Conservation (phyloP, 2,888 invertebrate genomes). For the Hymenopus coronatus region DNA sequence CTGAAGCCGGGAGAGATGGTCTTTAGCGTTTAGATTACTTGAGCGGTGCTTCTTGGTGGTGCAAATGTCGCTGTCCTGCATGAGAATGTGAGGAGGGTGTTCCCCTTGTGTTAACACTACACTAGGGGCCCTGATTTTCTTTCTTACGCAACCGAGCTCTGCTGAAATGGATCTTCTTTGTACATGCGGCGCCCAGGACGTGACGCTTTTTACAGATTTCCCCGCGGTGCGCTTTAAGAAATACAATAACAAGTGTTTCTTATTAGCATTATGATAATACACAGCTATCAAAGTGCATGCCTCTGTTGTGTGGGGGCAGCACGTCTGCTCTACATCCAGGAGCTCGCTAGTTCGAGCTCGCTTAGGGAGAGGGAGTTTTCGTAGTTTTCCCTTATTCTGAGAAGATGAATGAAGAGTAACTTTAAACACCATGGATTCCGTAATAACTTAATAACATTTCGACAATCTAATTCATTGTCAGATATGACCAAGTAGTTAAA, state of each 20-base stretch:
- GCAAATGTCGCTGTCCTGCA: slow-evolving; percentile 15
- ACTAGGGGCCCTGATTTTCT: not conserved
- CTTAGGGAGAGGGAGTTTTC: no score
- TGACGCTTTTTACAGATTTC: not conserved
- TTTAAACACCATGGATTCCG: no score
- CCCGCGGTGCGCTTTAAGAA: not conserved
- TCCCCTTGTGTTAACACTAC: not conserved
- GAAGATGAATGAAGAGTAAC: no score
- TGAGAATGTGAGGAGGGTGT: not conserved
- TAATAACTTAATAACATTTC: no score
- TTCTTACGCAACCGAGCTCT: not conserved
- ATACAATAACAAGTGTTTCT: not conserved
- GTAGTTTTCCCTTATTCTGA: no score
- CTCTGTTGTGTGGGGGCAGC: no score
- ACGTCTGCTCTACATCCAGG: no score
- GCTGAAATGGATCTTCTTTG: not conserved
- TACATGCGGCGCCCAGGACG: not conserved
- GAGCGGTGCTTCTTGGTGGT: slow-evolving; percentile 5
- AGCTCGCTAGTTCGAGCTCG: no score
- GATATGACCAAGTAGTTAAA: no score
- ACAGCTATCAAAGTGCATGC: no score
- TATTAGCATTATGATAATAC: not conserved
- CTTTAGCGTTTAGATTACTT: slow-evolving; percentile 22
- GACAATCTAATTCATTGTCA: no score
- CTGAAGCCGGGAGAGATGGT: not conserved